Base-by-base conservation (phyloP, 2,888 invertebrate genomes). In the Nomada fucata region DNA sequence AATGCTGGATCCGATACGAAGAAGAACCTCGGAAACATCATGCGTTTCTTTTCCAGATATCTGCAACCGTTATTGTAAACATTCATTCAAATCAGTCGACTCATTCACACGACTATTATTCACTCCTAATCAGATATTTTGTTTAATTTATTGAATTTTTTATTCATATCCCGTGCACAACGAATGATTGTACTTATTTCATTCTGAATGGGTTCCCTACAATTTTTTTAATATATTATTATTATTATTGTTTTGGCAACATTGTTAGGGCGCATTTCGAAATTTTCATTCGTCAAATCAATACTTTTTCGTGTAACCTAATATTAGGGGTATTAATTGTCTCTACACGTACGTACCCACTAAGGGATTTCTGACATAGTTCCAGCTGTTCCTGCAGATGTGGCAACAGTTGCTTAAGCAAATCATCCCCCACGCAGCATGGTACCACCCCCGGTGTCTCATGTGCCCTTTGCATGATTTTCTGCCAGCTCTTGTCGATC, bases 401-500 rank as follows among this genome's bases (percentile, higher is more conserved):
- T 0, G 99, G 99, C 44, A 99, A 94, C 29, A 99, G 95, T 92
- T 98, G 98, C 89, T 97, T 97, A 4, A 99, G 95, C 61, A 98
- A 95, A 94, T 99, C 99, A 92, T 99, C 99, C 10, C 98, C 98
- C 9, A 99, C 98, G 92, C 99, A 99, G 93, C 99, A 99, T 0
- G 97, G 96, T 0, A 99, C 98, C 5, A 99, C 99, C 1, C 99
- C 98, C 0, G 98, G 97, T 0, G 98, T 98, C 94, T 99, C 99
- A 91, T 99, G 99, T 0, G 99, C 99, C 79, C 98, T 95, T 94
- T 98, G 98, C 98, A 98, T 98, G 70, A 99, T 99, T 94, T 98
- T 99, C 94, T 98, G 98, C 99, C 99, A 99, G 0, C 98, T 98
- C 93, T 99, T 99, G 94, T 99, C 99, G 82, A 99, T 99, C 95